These are phyloP conservation scores for Pelusios castaneus DNA, from an alignment of 2,113 vertebrate genomes.

Conservation along the genomic window DNA sequence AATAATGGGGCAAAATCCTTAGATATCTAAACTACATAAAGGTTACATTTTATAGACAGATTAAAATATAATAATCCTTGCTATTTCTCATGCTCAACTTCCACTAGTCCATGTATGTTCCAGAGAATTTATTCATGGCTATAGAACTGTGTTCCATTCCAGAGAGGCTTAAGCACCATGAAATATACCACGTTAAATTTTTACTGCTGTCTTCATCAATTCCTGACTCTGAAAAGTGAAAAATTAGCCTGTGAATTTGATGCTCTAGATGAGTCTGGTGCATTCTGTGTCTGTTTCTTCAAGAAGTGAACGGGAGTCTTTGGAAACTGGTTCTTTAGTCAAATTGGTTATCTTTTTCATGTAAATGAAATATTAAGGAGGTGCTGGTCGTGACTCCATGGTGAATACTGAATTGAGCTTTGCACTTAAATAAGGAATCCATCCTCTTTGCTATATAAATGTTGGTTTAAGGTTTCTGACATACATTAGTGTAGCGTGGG, in stretches of 20 bases:
- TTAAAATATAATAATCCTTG: accelerated
- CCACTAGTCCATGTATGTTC: neutral
- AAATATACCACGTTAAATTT: neutral
- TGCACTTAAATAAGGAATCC: neutral
- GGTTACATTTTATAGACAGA: neutral
- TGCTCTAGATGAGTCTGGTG: neutral
- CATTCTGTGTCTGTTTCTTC: neutral
- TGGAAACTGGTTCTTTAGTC: neutral
- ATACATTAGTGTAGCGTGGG: neutral
- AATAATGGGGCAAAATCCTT: constrained; percentile 41
- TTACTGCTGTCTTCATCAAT: neutral
- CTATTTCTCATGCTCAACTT: neutral
- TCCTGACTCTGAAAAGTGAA: neutral
- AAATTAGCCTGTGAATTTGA: neutral
- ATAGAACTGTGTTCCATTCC: neutral
- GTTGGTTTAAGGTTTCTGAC: neutral
- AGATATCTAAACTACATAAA: constrained; percentile 21
- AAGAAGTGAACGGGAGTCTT: neutral
- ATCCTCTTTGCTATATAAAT: neutral
- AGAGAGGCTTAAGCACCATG: neutral
- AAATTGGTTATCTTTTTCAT: neutral
- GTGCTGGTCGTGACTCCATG: neutral
- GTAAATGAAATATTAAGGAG: neutral
- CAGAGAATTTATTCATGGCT: neutral
- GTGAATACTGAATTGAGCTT: neutral